These are phyloP conservation scores for Loxodonta africana DNA, from an alignment of 2,113 vertebrate species.

Conservation along the genomic window DNA sequence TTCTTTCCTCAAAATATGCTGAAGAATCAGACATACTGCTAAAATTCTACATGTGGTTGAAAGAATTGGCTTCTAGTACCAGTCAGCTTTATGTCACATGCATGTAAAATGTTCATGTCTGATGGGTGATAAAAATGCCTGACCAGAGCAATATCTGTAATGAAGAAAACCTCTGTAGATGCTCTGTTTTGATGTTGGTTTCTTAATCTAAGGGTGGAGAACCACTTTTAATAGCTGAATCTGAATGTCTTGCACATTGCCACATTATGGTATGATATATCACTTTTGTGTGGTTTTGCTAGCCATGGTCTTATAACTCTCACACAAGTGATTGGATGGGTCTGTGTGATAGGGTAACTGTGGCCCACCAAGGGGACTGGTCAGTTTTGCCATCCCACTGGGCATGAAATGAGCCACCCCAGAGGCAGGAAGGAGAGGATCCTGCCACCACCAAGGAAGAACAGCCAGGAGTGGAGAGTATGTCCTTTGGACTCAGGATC, in stretches of 20 bases:
- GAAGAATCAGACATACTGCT: not conserved
- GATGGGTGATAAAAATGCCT: slow-evolving; percentile 25
- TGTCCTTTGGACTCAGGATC: too few species aligned
- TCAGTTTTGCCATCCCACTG: too few species aligned
- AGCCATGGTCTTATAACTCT: too few species aligned
- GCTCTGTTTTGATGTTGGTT: slow-evolving; percentile 4
- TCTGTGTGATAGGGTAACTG: too few species aligned
- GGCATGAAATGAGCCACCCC: too few species aligned
- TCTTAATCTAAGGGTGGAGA: slow-evolving; percentile 9
- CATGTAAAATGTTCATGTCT: slow-evolving; percentile 18
- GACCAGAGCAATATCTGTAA: slow-evolving; percentile 7
- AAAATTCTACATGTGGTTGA: not conserved
- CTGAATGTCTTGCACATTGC: not conserved
- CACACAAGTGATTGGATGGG: too few species aligned
- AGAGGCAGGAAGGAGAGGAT: too few species aligned
- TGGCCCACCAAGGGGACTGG: too few species aligned
- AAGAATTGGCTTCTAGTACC: not conserved
- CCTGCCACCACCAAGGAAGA: too few species aligned
- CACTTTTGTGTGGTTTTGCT: too few species aligned
- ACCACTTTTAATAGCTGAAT: slow-evolving; percentile 39
- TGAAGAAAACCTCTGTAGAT: not conserved
- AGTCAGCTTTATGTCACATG: not conserved
- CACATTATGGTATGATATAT: too few species aligned
- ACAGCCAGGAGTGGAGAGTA: too few species aligned
- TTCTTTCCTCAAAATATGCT: slow-evolving; percentile 20